Base-by-base conservation (phyloP, 2,888 invertebrate genomes). In the Melolontha melolontha region DNA sequence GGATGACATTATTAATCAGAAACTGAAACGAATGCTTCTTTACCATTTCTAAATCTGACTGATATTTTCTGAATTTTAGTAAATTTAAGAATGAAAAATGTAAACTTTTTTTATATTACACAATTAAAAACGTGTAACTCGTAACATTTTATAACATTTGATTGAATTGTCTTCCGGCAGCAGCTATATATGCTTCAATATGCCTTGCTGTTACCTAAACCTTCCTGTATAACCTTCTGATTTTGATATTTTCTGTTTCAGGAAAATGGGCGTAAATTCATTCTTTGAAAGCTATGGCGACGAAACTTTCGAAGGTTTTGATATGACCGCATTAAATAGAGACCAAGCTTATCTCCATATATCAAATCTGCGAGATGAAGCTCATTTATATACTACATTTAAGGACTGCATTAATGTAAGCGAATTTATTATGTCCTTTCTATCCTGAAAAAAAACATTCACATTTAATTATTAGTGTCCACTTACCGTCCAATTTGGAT, bases 321-420 rank as follows among this genome's bases (percentile, higher is more conserved):
- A 89, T 75, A 84, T 91, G 83, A 84, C 86, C 0, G 80, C 85
- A 8, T 78, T 93, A 76, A 80, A 82, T 70, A 87, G 89, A 77
- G 92, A 93, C 77, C 84, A 92, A 81, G 92, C 92, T 0, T 92
- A 89, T 75, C 81, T 87, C 75, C 82, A 84, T 67, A 83, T 86
- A 39, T 79, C 77, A 12, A 83, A 80, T 12, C 74, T 73, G n/a
- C 73, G 74, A 71, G 63, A 80, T 5, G 79, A 80, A 67, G 83
- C 12, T 39, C 47, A 14, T 47, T 82, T 92, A 4, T 92, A 92
- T 77, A 84, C 86, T 17, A 87, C 92, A 0, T 90, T 91, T 14
- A 87, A 89, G 65, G 90, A 92, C 76, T 93, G 93, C 77, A 86
- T 89, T 77, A 85, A 87, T 81, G 93, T 92, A 81, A 86, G 87